Conservation (phyloP, 2,888 invertebrate species). For the Drosophila maculinotata region DNA sequence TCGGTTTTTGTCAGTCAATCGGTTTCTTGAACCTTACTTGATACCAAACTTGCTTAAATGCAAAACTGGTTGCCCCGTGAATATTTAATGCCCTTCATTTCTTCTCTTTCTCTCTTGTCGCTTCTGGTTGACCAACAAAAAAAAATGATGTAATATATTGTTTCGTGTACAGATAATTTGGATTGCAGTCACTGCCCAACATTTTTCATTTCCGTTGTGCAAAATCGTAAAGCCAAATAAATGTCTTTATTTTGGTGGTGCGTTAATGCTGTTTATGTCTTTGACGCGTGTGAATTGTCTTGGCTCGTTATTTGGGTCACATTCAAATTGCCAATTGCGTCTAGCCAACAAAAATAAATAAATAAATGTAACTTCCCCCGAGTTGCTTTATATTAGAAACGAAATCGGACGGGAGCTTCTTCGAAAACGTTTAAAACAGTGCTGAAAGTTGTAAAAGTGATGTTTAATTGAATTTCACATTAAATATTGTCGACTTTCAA, state of each 20-base stretch:
- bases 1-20: conserved; percentile 41
- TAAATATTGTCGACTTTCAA: no score
- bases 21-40: conserved; percentile 62
- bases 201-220: conserved; percentile 66
- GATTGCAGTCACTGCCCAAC: conserved; percentile 43
- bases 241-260: conserved; percentile 58
- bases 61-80: conserved; percentile 65
- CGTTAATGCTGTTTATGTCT: conserved; percentile 39
- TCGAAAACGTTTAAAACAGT: not conserved
- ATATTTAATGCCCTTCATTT: conserved; percentile 58
- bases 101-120: conserved; percentile 32
- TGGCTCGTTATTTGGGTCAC: conserved; percentile 57
- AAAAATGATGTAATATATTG: conserved; percentile 63
- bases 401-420: not conserved
- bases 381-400: conserved; percentile 2
- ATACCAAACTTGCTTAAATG: conserved; percentile 11
- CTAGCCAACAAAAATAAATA: conserved; percentile 4
- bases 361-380: conserved; percentile 11
- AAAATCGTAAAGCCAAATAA: conserved; percentile 39
- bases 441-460: no score
- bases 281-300: conserved; percentile 66
- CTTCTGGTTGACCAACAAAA: conserved; percentile 43
- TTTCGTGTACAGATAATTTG: conserved; percentile 29
- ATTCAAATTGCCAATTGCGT: conserved; percentile 45
- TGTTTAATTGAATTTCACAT: no score